Evolutionary conservation across 1,140 invertebrate genomes (phyloP), one percentile per base, ranked within the genome.

Genomic region (Temnothorax curvispinosus): DNA sequence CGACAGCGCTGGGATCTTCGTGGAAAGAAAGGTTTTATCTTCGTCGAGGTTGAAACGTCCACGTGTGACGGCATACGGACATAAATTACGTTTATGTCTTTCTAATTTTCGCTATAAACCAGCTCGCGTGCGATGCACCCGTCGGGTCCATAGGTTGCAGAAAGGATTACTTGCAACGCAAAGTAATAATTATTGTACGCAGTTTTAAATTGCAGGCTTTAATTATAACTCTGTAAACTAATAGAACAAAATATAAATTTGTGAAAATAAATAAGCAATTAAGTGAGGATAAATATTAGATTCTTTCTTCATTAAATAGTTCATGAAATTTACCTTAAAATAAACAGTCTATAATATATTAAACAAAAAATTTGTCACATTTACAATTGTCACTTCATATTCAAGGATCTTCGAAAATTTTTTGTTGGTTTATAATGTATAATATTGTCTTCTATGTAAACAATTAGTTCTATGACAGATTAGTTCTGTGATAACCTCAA

Each of bases 61-160:
- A 74, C 67, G 54, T 41, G 65, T 69, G 80, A 74, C 67, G 52
- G 38, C 65, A 69, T 35, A 71, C 38, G 78, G 27, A 35, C 41
- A 50, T 74, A 84, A 84, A 84, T 82, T 72, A 47, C 27, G 41
- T 82, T 82, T 74, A 82, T 47, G 80, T 74, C 38, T 84, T 84
- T 84, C 41, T 74, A 84, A 82, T 82, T 82, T 74, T 58, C 18
- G 69, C 69, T 35, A 74, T 74, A 74, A 74, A 84, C 27, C 65
- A 82, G 56, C 52, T 58, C 65, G 38, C 18, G 38, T 58, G 54
- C 67, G 67, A 86, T 47, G 32, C 52, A 41, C n/a, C 13, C 27
- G 85, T 47, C 15, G n/a, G 44, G 27, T 72, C 6, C 3, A 15
- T 2, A 6, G 15, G 27, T 60, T 67, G 11, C 44, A 35, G 21